A percentile compares a stretch with the other conserved stretches of the same genome.
Evolutionary conservation across 2,888 invertebrate species (phyloP).

Genomic region (Conomelus anceps): DNA sequence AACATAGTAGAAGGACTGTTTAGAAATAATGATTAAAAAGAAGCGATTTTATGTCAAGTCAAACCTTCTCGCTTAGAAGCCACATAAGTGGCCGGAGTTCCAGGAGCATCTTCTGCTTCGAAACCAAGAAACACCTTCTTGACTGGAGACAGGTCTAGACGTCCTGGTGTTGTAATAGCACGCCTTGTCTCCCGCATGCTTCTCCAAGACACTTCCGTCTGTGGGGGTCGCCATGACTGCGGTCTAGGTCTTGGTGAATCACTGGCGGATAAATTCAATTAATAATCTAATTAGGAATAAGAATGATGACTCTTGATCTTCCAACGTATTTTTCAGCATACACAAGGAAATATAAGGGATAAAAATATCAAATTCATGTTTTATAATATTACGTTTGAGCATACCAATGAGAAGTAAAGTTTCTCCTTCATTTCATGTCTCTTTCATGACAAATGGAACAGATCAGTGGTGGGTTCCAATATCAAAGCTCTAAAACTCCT

Average conservation of each 20-base stretch:
- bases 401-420: too few relatives aligned
- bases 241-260: constrained; percentile 27
- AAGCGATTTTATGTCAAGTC: not conserved
- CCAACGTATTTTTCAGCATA: not conserved
- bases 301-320: not conserved
- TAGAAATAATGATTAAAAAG: too few relatives aligned
- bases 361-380: too few relatives aligned
- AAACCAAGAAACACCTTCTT: constrained; percentile 21
- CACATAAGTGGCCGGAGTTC: constrained; percentile 5
- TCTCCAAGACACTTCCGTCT: constrained; percentile 19
- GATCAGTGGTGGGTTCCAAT: too few relatives aligned
- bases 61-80: not conserved
- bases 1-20: too few relatives aligned
- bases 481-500: too few relatives aligned
- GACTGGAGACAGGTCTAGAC: constrained; percentile 25
- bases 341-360: too few relatives aligned
- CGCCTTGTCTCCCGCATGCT: constrained; percentile 22
- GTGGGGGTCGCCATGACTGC: constrained; percentile 31
- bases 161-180: constrained; percentile 33
- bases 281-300: not conserved
- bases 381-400: too few relatives aligned
- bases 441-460: too few relatives aligned
- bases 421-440: too few relatives aligned
- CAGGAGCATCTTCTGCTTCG: constrained; percentile 18
- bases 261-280: constrained; percentile 5